phyloP scores from a whole-genome alignment of 2,113 vertebrate species.

The Panurus biarmicus region DNA sequence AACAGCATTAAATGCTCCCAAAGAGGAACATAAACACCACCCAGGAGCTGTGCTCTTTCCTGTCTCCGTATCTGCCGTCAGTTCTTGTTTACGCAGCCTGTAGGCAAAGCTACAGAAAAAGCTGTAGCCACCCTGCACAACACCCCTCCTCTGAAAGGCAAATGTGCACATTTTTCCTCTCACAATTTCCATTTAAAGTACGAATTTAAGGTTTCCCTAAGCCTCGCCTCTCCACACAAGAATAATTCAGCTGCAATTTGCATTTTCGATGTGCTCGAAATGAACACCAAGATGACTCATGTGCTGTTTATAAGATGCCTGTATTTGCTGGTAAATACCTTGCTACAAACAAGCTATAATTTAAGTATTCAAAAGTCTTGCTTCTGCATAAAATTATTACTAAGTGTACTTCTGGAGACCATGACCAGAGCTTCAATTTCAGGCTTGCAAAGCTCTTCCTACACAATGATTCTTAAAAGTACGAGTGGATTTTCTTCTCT shows the following conservation, averaged over 20 bases:
- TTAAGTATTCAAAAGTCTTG: slow-evolving; percentile 54
- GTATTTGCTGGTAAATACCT: slow-evolving; percentile 48
- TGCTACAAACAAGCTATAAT: slow-evolving; percentile 53
- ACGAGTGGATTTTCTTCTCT: slow-evolving; percentile 29
- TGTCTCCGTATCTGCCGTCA: not conserved
- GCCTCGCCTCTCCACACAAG: slow-evolving; percentile 7
- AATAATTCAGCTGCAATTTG: slow-evolving; percentile 24
- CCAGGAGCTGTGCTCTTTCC: not conserved
- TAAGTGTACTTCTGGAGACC: slow-evolving; percentile 25
- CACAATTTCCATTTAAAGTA: slow-evolving; percentile 34
- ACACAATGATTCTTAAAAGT: slow-evolving; percentile 37
- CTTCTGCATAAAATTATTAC: slow-evolving; percentile 51
- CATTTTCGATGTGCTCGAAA: slow-evolving; percentile 1
- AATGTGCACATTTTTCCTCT: not conserved
- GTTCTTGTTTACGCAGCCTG: slow-evolving; percentile 15
- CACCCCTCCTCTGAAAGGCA: slow-evolving; percentile 26
- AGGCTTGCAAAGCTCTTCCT: slow-evolving; percentile 44
- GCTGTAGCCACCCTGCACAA: slow-evolving; percentile 27
- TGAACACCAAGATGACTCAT: slow-evolving; percentile 39
- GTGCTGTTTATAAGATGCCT: slow-evolving; percentile 42
- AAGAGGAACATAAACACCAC: slow-evolving; percentile 10
- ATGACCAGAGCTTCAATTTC: slow-evolving; percentile 43
- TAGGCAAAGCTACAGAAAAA: slow-evolving; percentile 17
- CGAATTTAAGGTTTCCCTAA: slow-evolving; percentile 7
- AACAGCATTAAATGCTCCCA: not conserved